Conservation (phyloP, 2,797 vertebrate genomes). For the Rhinophrynus dorsalis region DNA sequence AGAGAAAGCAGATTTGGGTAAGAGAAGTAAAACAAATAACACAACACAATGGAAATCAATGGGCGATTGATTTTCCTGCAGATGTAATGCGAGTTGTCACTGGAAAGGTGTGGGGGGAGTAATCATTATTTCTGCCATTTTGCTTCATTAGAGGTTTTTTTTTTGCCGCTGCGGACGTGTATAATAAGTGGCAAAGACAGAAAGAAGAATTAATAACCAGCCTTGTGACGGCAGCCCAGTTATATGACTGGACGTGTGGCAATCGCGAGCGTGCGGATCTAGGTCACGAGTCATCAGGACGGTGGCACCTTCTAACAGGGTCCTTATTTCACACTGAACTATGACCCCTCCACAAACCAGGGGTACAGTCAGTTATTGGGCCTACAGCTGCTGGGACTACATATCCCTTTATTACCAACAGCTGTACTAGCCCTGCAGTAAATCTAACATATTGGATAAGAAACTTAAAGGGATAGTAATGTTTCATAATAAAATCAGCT, state of each 20-base stretch:
- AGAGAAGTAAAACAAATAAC: constrained; percentile 26
- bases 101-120: constrained; percentile 1
- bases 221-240: neutral
- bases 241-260: neutral
- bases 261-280: too few relatives aligned
- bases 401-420: too few relatives aligned
- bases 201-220: neutral
- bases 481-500: too few relatives aligned
- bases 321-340: too few relatives aligned
- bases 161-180: neutral
- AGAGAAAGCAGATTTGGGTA: neutral
- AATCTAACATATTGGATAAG: too few relatives aligned
- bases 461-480: too few relatives aligned
- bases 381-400: too few relatives aligned
- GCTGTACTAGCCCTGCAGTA: too few relatives aligned
- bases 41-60: constrained; percentile 36
- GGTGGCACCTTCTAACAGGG: too few relatives aligned
- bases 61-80: constrained; percentile 26
- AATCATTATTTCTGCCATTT: constrained; percentile 21
- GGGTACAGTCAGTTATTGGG: too few relatives aligned
- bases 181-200: neutral
- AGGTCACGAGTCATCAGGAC: too few relatives aligned
- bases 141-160: constrained; percentile 15
- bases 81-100: constrained; percentile 21
- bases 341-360: too few relatives aligned